Evolutionary conservation across 2,797 vertebrate species (phyloP), one percentile per base, ranked within the genome.

Genomic region (Fistularia commersonii): DNA sequence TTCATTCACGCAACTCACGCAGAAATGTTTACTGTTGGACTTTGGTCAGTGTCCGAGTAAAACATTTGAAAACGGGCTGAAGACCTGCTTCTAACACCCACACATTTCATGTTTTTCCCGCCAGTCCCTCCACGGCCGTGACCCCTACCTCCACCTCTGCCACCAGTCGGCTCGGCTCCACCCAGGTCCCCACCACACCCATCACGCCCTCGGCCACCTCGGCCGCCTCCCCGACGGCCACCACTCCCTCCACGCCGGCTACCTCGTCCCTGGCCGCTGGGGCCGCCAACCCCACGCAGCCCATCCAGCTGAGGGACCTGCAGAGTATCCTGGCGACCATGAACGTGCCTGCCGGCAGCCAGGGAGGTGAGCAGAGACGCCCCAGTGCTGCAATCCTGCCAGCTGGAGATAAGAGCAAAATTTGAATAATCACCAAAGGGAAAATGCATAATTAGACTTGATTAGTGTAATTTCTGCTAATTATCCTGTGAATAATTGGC

Each of bases 241-340:
- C 91, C 7, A 91, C 94, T 41, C 91, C 94, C 1, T 83, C 94
- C 5, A 92, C 94, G 11, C 82, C 85, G 75, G 83, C 80, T 81
- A 72, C 0, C 35, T 31, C 9, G 88, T 88, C 3, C 92, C 95
- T 0, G 91, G 92, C 40, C 91, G 91, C 0, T 86, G 88, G 0
- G 85, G 92, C 41, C 96, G 94, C 97, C 0, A 64, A 91, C 6
- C 88, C 95, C 1, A 92, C 93, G 35, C 94, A 96, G 82, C 94
- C 94, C 81, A 99, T 99, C 74, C 97, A 99, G 80, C 72, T 99
- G 73, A 97, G 96, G 6, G 96, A 99, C 88, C 93, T 99, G 10
- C 97, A 98, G 90, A 99, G 88, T 85, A 99, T 99, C 54, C 86
- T 99, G 12, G 96, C 97, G 32, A 99, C 94, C 41, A 99, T 99